Base-by-base conservation (phyloP, 2,113 vertebrate genomes). In the Aviceda subcristata region DNA sequence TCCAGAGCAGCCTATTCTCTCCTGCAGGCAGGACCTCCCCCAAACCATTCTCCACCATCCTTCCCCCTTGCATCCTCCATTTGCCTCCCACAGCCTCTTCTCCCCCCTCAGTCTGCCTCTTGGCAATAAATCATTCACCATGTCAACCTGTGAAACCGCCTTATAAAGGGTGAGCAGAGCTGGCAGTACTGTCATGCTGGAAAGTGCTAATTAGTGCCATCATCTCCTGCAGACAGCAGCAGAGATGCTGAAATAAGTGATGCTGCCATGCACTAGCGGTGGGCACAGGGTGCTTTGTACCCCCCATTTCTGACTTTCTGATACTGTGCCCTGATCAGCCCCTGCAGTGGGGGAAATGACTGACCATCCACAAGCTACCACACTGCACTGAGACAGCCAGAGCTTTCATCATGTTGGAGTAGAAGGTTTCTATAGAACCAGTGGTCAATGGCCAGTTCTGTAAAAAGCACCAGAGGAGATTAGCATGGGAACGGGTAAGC, bases 261-360 rank as follows among this genome's bases (percentile, higher is more conserved):
- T 69, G 72, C 22, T 68, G 76, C 36, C 6, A 0, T 10, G 39
- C 24, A 26, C 9, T 16, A 57, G 18, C 0, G 0, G 15, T 24
- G 11, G 14, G 10, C 67, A 86, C 22, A 39, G 32, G 21, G 19
- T 1, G 1, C 32, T 46, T 57, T 24, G 5, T 14, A 76, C 12
- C 10, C 32, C 17, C 17, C 7, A 3, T 32, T 63, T 67, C 76
- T 64, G 80, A 8, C 43, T 59, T 64, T 64, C 29, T 72, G 43
- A 29, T 50, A 53, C 6, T 15, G 8, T 63, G 43, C 6, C 75
- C 67, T 48, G 43, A 63, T 32, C 72, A 94, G 38, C 27, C 41
- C 29, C 68, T 50, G 43, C 43, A 38, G 41, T 8, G 24, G 10
- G 15, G 24, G 9, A 17, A 30, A 12, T 34, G 48, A 15, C 23